A percentile compares a stretch with the other conserved stretches of the same genome.
Conservation (phyloP, 2,797 vertebrate species). For the Spheniscus humboldti region DNA sequence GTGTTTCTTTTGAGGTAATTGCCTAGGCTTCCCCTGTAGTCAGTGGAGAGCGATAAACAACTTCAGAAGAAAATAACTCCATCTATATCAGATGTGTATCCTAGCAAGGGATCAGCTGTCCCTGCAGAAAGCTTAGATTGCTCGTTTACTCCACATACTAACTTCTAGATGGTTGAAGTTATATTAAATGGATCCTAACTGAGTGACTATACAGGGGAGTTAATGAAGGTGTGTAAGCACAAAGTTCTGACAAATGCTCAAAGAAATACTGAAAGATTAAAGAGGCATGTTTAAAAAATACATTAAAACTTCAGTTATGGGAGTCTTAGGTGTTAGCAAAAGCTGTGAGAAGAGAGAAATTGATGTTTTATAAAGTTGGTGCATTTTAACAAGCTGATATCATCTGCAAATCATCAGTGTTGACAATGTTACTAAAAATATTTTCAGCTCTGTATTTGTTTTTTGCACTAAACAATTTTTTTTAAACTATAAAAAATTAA, state of each 20-base stretch:
- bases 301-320: constrained; percentile 45
- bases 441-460: not conserved
- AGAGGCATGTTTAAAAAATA: constrained; percentile 55
- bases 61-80: constrained; percentile 34
- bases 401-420: not conserved
- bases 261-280: constrained; percentile 56
- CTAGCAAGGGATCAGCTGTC: constrained; percentile 28
- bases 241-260: constrained; percentile 54
- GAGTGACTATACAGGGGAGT: not conserved
- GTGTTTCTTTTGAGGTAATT: constrained; percentile 19
- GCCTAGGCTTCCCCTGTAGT: not conserved
- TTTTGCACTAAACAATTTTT: not conserved
- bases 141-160: not conserved
- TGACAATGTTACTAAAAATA: not conserved
- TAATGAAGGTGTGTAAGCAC: constrained; percentile 48
- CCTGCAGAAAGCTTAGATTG: constrained; percentile 20
- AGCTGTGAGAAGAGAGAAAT: not conserved
- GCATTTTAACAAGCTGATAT: constrained; percentile 28
- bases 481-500: not conserved
- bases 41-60: constrained; percentile 24
- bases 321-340: constrained; percentile 18
- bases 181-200: constrained; percentile 3
- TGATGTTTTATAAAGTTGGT: constrained; percentile 2
- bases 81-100: not conserved
- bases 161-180: constrained; percentile 9